Evolutionary conservation across 2,888 invertebrate species (phyloP), one percentile per base, ranked within the genome.

Genomic region (Trachelus stipa): DNA sequence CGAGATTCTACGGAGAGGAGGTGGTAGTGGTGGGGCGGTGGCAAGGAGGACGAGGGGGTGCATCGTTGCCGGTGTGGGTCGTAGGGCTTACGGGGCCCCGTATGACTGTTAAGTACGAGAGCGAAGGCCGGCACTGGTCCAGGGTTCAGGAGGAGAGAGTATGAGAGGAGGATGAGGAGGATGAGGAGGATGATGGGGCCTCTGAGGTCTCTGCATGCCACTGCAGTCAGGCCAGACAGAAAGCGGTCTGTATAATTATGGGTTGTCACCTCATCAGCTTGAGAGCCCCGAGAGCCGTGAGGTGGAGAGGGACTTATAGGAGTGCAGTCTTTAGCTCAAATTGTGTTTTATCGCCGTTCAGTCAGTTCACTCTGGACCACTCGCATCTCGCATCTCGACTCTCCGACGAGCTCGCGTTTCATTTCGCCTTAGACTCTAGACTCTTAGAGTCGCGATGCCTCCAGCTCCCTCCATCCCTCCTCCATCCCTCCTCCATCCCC

Each of bases 211-310:
- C 87, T 85, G 88, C 90, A 91, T 90, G 91, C 91, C 90, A 90
- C 90, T 90, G 89, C 90, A 88, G 89, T 88, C 88, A 89, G 88
- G 81, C 87, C 90, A 90, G 91, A 91, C 91, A 88, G 90, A 90
- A 90, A 91, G 90, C 88, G 89, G 89, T 89, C 88, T 88, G 88
- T 90, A 91, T 91, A 91, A 91, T 91, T 91, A 90, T 90, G 89
- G 91, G 91, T 91, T 91, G 91, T 91, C 91, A 91, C 91, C 91
- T 91, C 91, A 91, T 91, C 91, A 91, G 90, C 88, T 84, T 81
- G 79, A 82, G 85, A 84, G 33, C 31, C 31, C 31, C 31, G 87
- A 82, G 83, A 84, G 83, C 81, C 75, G 79, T 79, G 79, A 81
- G 77, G 76, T 78, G 74, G 74, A 69, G 74, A 74, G 56, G 82